phyloP scores from a whole-genome alignment of 2,797 vertebrate species.

The Myotis findleyi region DNA sequence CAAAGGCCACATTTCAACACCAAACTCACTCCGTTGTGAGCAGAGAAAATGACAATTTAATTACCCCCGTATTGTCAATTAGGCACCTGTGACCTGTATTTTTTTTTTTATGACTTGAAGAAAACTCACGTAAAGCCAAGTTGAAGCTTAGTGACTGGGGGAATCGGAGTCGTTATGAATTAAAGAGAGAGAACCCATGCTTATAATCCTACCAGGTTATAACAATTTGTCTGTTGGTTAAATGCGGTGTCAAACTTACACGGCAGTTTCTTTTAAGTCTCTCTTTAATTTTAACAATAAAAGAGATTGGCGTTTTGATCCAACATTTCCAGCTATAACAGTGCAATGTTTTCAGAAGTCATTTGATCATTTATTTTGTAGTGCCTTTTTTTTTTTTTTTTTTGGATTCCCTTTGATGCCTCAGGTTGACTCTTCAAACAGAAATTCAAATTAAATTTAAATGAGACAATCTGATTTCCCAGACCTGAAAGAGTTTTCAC shows the following conservation, averaged over 20 bases:
- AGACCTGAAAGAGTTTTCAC: slow-evolving; percentile 70
- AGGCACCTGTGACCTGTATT: slow-evolving; percentile 60
- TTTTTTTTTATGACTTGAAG: slow-evolving; percentile 56
- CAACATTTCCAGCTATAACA: slow-evolving; percentile 74
- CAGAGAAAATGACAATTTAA: slow-evolving; percentile 56
- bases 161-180: slow-evolving; percentile 22
- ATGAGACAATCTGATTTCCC: slow-evolving; percentile 82
- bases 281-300: slow-evolving; percentile 76
- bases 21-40: slow-evolving; percentile 28
- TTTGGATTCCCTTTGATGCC: slow-evolving; percentile 78
- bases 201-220: slow-evolving; percentile 45
- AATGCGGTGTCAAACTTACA: slow-evolving; percentile 63
- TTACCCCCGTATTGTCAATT: slow-evolving; percentile 61
- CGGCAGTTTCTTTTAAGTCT: slow-evolving; percentile 68
- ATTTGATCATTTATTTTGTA: slow-evolving; percentile 82
- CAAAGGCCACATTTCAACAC: slow-evolving; percentile 54
- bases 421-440: slow-evolving; percentile 84
- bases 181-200: neutral
- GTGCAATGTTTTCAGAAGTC: slow-evolving; percentile 71
- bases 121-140: slow-evolving; percentile 48
- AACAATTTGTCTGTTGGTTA: slow-evolving; percentile 71
- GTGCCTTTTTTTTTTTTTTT: slow-evolving; percentile 55
- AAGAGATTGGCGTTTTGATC: slow-evolving; percentile 79
- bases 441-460: slow-evolving; percentile 84
- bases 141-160: slow-evolving; percentile 10